Evolutionary conservation across 2,797 vertebrate genomes (phyloP), one percentile per base, ranked within the genome.

Genomic region (Dromococcyx pavoninus): DNA sequence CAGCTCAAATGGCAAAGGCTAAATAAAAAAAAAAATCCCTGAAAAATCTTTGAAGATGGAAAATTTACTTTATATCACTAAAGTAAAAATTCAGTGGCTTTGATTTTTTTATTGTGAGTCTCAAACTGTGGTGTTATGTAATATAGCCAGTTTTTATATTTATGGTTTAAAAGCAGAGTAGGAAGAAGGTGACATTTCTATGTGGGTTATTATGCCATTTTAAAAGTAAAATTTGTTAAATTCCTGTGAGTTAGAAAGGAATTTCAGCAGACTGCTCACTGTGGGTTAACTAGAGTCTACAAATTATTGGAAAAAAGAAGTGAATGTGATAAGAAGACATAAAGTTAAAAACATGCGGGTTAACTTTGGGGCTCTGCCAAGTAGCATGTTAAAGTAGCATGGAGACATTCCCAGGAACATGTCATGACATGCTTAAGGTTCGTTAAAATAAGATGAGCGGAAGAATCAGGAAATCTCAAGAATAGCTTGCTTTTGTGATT

Each of bases 401-500:
- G 86, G 70, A 83, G 41, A 10, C 0, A 16, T 93, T 95, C 76
- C 48, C 71, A 81, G 62, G 53, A 89, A 37, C 58, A 11, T 19
- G 94, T 64, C 43, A 17, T 37, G 70, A 67, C 91, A 67, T 57
- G 93, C 37, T 56, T 60, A 53, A 78, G 33, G 41, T 46, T 89
- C 58, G 32, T 86, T 81, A 81, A 67, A 50, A 39, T 76, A 23
- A 51, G 78, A 92, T 62, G 76, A 81, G 66, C 73, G 69, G 44
- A 43, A 80, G 53, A 88, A 79, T 50, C 10, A 4, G 82, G 84
- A 83, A 92, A 50, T 83, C 56, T 95, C 46, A 70, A 53, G 37
- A 90, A 57, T 19, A 86, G 46, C 50, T 95, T 84, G 66, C 82
- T 84, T 94, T 58, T 86, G 76, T 78, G 86, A 75, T 89, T 83